Percentiles rank a stretch among this genome's conserved stretches.
These are phyloP conservation scores for Merluccius polli DNA, from an alignment of 2,797 vertebrate genomes.

Conservation along the genomic window DNA sequence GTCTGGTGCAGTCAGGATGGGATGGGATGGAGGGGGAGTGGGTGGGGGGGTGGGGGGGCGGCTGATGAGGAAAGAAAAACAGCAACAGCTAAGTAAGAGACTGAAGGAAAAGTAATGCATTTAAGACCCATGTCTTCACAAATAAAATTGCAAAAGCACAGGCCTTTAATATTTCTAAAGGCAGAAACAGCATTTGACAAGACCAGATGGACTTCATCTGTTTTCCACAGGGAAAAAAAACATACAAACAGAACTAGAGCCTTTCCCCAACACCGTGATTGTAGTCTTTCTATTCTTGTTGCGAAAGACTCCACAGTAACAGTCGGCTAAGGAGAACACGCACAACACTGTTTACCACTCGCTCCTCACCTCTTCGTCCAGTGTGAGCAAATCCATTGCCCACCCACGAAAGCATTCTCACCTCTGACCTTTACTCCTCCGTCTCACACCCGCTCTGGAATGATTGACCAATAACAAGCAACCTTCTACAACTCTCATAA, in stretches of 20 bases:
- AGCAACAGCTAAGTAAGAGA: constrained; percentile 37
- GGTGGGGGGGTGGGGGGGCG: constrained; percentile 2
- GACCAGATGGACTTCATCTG: constrained; percentile 36
- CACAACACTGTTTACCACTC: background rate
- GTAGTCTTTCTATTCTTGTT: constrained; percentile 11
- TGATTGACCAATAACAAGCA: constrained; percentile 47
- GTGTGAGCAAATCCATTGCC: background rate
- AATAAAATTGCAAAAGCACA: constrained; percentile 52
- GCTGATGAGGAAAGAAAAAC: background rate
- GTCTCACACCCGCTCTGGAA: constrained; percentile 44
- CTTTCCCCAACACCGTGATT: constrained; percentile 2
- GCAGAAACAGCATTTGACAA: constrained; percentile 43
- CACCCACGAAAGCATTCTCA: constrained; percentile 15
- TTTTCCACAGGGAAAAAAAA: constrained; percentile 37
- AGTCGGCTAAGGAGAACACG: background rate
- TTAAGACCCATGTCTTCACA: constrained; percentile 47
- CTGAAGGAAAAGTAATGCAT: constrained; percentile 52
- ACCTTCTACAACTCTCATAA: constrained; percentile 22
- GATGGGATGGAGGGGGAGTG: constrained; percentile 30
- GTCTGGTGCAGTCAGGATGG: too few species aligned
- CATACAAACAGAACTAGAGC: constrained; percentile 24
- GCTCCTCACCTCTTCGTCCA: background rate
- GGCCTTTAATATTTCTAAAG: constrained; percentile 45
- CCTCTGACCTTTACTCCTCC: constrained; percentile 14
- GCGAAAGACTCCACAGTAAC: background rate